Conservation (phyloP, 1,140 invertebrate species). For the Hylyphantes graminicola region DNA sequence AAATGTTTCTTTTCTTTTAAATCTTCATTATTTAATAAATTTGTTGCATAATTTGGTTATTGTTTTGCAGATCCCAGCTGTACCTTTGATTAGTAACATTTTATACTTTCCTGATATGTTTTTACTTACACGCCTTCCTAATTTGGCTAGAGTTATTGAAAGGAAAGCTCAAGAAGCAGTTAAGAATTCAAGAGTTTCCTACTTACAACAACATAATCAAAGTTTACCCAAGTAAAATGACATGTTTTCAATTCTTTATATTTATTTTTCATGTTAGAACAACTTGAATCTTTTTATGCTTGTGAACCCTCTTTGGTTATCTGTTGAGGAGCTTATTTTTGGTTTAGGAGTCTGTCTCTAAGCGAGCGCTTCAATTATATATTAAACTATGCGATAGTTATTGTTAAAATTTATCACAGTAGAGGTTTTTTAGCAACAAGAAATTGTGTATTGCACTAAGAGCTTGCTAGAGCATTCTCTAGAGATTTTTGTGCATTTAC, state of each 20-base stretch:
- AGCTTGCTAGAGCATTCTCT: too few relatives aligned
- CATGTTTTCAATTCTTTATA: not conserved
- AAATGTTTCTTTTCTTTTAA: not conserved
- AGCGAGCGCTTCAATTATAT: too few relatives aligned
- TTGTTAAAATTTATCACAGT: too few relatives aligned
- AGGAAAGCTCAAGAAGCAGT: slow-evolving; percentile 74
- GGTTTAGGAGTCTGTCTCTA: too few relatives aligned
- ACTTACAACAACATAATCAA: slow-evolving; percentile 73
- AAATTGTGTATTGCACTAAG: too few relatives aligned
- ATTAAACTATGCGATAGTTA: too few relatives aligned
- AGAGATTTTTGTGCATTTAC: too few relatives aligned
- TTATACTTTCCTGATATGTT: slow-evolving; percentile 84
- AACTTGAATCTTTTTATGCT: too few relatives aligned
- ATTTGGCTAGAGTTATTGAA: slow-evolving; percentile 73
- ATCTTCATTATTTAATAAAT: slow-evolving; percentile 9
- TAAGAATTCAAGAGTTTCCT: slow-evolving; percentile 71
- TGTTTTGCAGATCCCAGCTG: slow-evolving; percentile 73
- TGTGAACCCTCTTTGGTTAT: too few relatives aligned
- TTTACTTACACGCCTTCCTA: slow-evolving; percentile 74
- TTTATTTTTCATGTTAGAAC: not conserved
- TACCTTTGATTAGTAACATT: slow-evolving; percentile 79
- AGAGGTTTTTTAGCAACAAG: too few relatives aligned
- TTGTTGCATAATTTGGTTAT: slow-evolving; percentile 77
- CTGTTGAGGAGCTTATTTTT: too few relatives aligned
- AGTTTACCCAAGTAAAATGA: slow-evolving; percentile 70